A percentile compares a stretch with the other conserved stretches of the same genome.
These are phyloP conservation scores for Scylla paramamosain DNA, from an alignment of 1,140 invertebrate genomes.

Conservation along the genomic window DNA sequence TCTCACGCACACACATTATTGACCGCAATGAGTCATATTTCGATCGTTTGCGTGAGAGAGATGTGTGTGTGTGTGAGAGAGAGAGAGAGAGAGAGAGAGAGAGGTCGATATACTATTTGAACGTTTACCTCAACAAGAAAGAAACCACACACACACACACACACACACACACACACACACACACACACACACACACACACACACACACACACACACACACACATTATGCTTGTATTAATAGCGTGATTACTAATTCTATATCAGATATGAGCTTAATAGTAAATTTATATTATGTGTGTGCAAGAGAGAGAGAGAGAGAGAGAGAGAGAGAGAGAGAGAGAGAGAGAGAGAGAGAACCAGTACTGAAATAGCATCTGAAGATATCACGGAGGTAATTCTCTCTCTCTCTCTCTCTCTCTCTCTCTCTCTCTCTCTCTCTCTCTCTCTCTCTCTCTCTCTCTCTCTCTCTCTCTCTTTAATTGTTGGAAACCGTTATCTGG, in stretches of 20 bases:
- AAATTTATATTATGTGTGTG: constrained; percentile 7
- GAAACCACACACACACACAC: background rate
- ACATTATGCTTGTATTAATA: background rate
- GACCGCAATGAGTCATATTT: no score
- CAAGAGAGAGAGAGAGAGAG: no score
- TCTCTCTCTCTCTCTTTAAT: no score
- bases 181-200: constrained; percentile 41
- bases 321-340: no score
- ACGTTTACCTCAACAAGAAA: no score
- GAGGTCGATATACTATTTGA: background rate
- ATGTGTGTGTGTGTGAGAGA: background rate
- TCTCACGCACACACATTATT: no score
- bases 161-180: constrained; percentile 37
- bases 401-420: background rate
- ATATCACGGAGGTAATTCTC: no score
- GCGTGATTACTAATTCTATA: background rate
- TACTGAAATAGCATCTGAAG: no score
- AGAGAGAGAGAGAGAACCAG: no score
- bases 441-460: no score
- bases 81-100: constrained; percentile 25
- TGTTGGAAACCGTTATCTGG: no score
- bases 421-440: constrained; percentile 7
- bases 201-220: constrained; percentile 41
- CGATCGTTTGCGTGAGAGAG: background rate
- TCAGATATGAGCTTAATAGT: background rate